Conservation (phyloP, 2,797 vertebrate species). For the Cossypha heuglini region DNA sequence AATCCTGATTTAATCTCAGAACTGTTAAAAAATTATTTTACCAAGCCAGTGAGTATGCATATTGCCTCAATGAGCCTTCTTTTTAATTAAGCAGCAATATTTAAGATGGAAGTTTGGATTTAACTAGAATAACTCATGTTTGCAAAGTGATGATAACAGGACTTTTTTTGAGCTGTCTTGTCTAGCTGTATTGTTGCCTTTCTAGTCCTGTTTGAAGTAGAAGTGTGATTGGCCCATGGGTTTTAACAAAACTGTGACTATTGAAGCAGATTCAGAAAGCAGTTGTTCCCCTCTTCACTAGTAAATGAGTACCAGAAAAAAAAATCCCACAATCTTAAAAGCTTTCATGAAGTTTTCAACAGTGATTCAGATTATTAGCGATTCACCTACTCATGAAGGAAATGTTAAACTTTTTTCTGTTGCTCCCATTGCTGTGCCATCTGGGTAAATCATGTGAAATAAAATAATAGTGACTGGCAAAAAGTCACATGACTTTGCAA, state of each 20-base stretch:
- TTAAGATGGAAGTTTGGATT: not conserved
- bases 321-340: not conserved
- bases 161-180: not conserved
- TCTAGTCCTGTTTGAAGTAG: not conserved
- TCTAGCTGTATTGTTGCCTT: not conserved
- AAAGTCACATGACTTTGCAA: not conserved
- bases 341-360: not conserved
- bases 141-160: not conserved
- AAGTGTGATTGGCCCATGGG: not conserved
- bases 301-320: not conserved
- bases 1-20: not conserved
- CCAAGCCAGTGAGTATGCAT: not conserved
- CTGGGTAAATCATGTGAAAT: not conserved
- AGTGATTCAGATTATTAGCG: not conserved
- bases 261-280: not conserved
- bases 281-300: not conserved
- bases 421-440: not conserved
- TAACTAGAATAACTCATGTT: not conserved
- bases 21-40: not conserved
- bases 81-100: not conserved
- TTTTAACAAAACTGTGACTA: not conserved
- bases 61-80: not conserved
- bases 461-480: not conserved
- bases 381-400: not conserved
- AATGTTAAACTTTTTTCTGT: not conserved